Evolutionary conservation across 1,140 invertebrate species (phyloP).

Genomic region (Drosophila dunni): DNA sequence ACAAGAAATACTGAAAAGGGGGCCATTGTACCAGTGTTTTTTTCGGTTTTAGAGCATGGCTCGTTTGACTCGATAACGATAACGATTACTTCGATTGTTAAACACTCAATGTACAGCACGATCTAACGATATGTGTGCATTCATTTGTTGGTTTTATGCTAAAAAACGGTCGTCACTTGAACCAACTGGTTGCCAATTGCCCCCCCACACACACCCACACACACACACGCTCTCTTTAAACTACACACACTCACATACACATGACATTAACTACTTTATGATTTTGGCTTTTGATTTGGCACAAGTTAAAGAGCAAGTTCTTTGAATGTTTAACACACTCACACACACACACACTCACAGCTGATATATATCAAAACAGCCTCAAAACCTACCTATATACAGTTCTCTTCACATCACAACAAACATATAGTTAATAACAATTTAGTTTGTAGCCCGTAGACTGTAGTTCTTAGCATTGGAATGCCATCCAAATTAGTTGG

Average conservation of each 20-base stretch:
- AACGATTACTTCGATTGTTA: slow-evolving; percentile 12
- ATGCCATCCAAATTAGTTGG: slow-evolving; percentile 46
- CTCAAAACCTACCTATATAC: slow-evolving; percentile 20
- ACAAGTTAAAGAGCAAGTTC: slow-evolving; percentile 42
- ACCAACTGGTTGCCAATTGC: slow-evolving; percentile 35
- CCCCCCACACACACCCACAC: slow-evolving; percentile 21
- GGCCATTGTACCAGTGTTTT: slow-evolving; percentile 27
- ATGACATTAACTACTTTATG: slow-evolving; percentile 4
- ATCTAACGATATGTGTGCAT: background rate
- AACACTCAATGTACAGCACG: slow-evolving; percentile 32
- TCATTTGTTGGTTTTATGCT: slow-evolving; percentile 26
- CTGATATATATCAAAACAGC: slow-evolving; percentile 3
- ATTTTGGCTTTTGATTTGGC: slow-evolving; percentile 37
- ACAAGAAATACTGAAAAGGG: slow-evolving; percentile 15
- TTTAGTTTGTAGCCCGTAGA: slow-evolving; percentile 31
- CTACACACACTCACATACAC: background rate
- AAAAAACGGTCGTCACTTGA: slow-evolving; percentile 19
- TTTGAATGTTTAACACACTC: slow-evolving; percentile 37
- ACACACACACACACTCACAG: slow-evolving; percentile 5
- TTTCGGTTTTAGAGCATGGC: slow-evolving; percentile 20
- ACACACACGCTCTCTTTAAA: background rate
- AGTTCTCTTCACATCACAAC: slow-evolving; percentile 37
- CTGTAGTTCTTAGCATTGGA: slow-evolving; percentile 30
- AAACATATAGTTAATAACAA: slow-evolving; percentile 18
- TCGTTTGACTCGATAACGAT: slow-evolving; percentile 24